phyloP scores from a whole-genome alignment of 2,797 vertebrate genomes.

The Alca torda region DNA sequence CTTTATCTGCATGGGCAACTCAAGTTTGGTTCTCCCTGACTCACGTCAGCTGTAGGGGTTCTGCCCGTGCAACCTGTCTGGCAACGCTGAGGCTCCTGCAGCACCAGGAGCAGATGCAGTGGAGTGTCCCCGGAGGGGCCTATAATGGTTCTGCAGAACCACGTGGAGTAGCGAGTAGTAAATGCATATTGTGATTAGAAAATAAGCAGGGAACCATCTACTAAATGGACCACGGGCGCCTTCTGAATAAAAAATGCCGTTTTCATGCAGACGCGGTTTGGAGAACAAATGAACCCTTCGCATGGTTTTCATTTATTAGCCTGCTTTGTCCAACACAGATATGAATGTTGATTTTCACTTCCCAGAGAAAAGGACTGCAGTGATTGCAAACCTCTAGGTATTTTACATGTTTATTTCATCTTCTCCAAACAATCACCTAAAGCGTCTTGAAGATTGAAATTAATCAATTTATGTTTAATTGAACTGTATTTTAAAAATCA shows the following conservation, averaged over 20 bases:
- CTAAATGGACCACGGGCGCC: not conserved
- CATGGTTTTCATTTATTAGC: not conserved
- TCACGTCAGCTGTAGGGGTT: not conserved
- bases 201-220: not conserved
- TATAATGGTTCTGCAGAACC: not conserved
- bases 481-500: not conserved
- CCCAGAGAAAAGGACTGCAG: not conserved
- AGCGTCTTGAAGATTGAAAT: slow-evolving; percentile 9
- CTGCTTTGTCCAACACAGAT: not conserved
- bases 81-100: not conserved
- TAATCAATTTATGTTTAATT: slow-evolving; percentile 13
- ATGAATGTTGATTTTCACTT: not conserved
- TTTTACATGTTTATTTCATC: not conserved
- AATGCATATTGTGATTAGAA: not conserved
- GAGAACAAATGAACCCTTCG: not conserved
- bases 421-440: not conserved
- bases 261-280: not conserved
- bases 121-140: not conserved
- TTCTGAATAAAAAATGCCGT: not conserved
- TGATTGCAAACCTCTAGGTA: not conserved
- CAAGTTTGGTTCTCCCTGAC: not conserved
- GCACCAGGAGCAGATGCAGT: not conserved
- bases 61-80: not conserved
- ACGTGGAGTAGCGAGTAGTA: not conserved
- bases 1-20: not conserved